Percentiles rank a stretch among this genome's conserved stretches.
phyloP scores from a whole-genome alignment of 92 coral and sea anemone species.

The Porites cylindrica region DNA sequence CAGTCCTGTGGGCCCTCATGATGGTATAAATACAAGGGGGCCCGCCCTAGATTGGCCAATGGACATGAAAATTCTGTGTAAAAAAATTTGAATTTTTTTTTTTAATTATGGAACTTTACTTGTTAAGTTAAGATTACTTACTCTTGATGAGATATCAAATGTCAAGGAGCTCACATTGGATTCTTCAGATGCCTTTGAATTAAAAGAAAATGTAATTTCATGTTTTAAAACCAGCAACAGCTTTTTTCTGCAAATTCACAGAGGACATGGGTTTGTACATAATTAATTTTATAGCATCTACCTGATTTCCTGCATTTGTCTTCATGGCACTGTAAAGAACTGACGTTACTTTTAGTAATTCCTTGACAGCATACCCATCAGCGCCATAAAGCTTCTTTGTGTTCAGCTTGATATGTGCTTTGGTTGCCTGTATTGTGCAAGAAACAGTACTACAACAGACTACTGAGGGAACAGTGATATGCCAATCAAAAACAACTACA shows the following conservation, averaged over 20 bases:
- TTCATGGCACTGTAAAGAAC: slow-evolving; percentile 97
- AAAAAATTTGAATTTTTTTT: too few species aligned
- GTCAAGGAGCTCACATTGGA: slow-evolving; percentile 86
- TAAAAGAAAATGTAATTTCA: background rate
- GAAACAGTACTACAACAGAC: background rate
- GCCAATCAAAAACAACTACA: too few species aligned
- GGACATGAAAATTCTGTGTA: too few species aligned
- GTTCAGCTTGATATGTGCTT: slow-evolving; percentile 98
- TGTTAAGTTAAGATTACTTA: slow-evolving; percentile 35
- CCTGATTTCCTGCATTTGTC: slow-evolving; percentile 86
- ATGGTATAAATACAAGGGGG: too few species aligned
- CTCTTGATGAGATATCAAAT: slow-evolving; percentile 96
- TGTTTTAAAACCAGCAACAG: background rate
- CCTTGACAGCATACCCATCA: slow-evolving; percentile 99
- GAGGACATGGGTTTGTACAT: background rate
- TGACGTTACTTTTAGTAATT: slow-evolving; percentile 94
- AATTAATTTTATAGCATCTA: background rate
- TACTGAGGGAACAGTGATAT: too few species aligned
- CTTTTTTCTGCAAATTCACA: background rate
- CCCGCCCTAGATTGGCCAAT: too few species aligned
- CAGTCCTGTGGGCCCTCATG: too few species aligned
- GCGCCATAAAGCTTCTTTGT: slow-evolving; percentile 99
- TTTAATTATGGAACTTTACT: too few species aligned
- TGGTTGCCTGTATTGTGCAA: slow-evolving; percentile 81
- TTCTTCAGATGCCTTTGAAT: slow-evolving; percentile 70